Base-by-base conservation (phyloP, 30 jellyfish, hydroid and myxozoan species). In the Catostylus mosaicus region DNA sequence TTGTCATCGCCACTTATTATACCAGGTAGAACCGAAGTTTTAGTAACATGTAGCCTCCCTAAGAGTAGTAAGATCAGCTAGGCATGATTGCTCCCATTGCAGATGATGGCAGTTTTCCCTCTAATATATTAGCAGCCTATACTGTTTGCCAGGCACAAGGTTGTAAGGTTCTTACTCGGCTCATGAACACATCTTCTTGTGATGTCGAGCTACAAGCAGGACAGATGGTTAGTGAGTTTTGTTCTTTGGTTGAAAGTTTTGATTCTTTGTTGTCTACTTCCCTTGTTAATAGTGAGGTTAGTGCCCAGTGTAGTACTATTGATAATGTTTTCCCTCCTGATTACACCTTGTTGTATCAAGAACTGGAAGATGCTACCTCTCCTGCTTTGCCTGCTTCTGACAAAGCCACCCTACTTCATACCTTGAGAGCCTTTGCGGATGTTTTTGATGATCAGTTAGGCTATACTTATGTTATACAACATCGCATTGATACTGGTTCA, bases 361-460 rank as follows among this genome's bases (percentile, higher is more conserved):
- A 54, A 14, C 62, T 76, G 0, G 88, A 76, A 20, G 32, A 29
- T 38, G 66, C 77, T 31, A 26, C 54, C 9, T 51, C 62, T 32
- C 63, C 40, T 0, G 29, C 70, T 2, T 31, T 78, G n/a, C 11
- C 71, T n/a, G 11, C 23, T 0, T 32, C 47, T 23, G 80, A 38
- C 5, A 30, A 30, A 1, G 57, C 12, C 1, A 23, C 32, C 37
- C 79, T 78, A 12, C 46, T 78, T 9, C 7, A 60, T 29, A 78
- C 89, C 2, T 37, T 61, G 29, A 7, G 60, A 16, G 1, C 20
- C 60, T 60, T 0, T 27, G 34, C 80, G 31, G 89, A 78, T 46
- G 89, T 78, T 1, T 78, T 61, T 78, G 89, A 78, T 0, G 51
- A 31, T 9, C 26, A 80, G 54, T 60, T 60, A 59, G 91, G 91